A percentile compares a stretch with the other conserved stretches of the same genome.
Conservation (phyloP, 2,797 vertebrate genomes). For the Fratercula arctica region DNA sequence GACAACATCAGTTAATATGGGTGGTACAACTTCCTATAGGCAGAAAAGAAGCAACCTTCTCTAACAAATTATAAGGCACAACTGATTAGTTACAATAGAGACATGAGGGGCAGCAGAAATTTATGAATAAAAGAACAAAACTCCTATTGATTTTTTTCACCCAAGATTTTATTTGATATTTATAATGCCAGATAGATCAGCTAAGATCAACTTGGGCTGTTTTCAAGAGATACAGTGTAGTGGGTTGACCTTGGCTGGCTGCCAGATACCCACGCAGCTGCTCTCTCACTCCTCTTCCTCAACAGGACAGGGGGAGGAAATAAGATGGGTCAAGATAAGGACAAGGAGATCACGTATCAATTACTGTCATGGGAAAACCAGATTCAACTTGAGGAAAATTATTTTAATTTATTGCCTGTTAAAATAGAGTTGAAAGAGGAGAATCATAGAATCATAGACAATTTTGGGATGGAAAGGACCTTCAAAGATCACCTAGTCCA, state of each 20-base stretch:
- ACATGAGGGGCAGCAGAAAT: background rate
- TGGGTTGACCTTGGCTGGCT: background rate
- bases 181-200: background rate
- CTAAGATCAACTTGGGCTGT: background rate
- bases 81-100: background rate
- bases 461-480: background rate
- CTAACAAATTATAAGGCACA: background rate
- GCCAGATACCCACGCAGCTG: background rate
- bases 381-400: background rate
- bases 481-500: background rate
- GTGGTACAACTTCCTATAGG: background rate
- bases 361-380: background rate
- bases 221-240: background rate
- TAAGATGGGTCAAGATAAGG: background rate
- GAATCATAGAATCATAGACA: background rate
- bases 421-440: background rate
- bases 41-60: background rate
- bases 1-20: background rate
- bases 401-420: background rate
- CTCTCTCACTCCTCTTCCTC: background rate
- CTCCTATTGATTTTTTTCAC: background rate
- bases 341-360: background rate
- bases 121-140: background rate
- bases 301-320: background rate
- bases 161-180: background rate